Evolutionary conservation across 2,888 invertebrate species (phyloP), one percentile per base, ranked within the genome.

Genomic region (Boloria euphrosyne): DNA sequence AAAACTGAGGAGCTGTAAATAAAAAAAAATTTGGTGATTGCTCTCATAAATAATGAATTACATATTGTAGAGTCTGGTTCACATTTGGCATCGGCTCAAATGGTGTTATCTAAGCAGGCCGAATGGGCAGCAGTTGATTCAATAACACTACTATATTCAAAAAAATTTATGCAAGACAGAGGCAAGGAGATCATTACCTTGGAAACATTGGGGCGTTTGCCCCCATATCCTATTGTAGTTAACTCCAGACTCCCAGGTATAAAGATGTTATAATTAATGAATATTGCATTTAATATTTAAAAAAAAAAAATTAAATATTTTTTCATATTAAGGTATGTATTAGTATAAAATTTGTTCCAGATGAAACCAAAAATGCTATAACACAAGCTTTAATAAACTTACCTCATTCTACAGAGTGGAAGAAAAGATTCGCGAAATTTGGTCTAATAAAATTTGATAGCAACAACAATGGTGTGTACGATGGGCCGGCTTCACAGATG

Each of bases 51-150:
- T 57, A 22, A 22, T 22, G 46, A 57, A 44, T 22, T 22, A n/a
- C n/a, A n/a, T n/a, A 57, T 73, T 74, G 44, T 81, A 93, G 93
- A 82, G 79, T 93, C 93, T 77, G 94, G 94, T 57, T 94, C 94
- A 58, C 94, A 95, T 81, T 84, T 94, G 74, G 90, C 93, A 31
- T 94, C 94, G 22, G 93, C 94, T 64, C 92, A 93, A 80, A 93
- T 94, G 93, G 93, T 95, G 18, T 78, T 94, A 67, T 87, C 93
- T 47, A 93, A 93, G 76, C 93, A 93, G 78, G 94, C 93, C 13
- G 94, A 94, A 67, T 94, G 93, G 81, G 94, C 94, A n/a, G 93
- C 94, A 46, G 93, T 95, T 54, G 94, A 94, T 80, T 93, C 94
- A 16, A 93, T 93, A 52, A 93, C 93, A 43, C 86, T 95, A 13